Evolutionary conservation across 1,140 invertebrate species (phyloP).

Genomic region (Condylostylus longicornis): DNA sequence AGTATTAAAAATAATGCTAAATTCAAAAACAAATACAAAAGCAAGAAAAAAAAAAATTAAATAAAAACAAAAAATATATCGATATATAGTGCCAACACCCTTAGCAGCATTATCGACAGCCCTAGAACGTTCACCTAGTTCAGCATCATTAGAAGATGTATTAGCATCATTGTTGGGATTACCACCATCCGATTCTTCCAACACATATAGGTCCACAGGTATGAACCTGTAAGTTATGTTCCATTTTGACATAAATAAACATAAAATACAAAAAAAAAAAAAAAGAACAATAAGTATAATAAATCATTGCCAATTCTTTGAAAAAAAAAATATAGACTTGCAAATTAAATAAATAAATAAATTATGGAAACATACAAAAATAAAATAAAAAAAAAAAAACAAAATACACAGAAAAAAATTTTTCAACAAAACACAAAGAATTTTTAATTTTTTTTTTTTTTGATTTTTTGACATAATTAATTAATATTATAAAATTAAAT

Average conservation of each 20-base stretch:
- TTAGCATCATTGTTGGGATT: conserved; percentile 78
- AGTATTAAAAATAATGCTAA: conserved; percentile 1
- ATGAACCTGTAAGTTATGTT: conserved; percentile 53
- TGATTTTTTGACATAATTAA: too few relatives aligned
- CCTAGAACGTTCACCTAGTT: conserved; percentile 46
- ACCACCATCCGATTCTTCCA: too few relatives aligned
- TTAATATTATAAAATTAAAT: too few relatives aligned
- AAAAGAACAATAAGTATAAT: too few relatives aligned
- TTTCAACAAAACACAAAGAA: too few relatives aligned
- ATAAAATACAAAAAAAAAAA: too few relatives aligned
- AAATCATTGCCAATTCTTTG: not conserved
- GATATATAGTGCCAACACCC: conserved; percentile 15
- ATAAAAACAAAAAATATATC: not conserved
- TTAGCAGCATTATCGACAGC: not conserved
- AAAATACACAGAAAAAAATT: too few relatives aligned
- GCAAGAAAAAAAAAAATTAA: conserved; percentile 7
- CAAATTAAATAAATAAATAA: too few relatives aligned
- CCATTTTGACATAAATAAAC: too few relatives aligned
- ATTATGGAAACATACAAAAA: too few relatives aligned
- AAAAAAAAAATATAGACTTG: conserved; percentile 1
- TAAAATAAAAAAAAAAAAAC: too few relatives aligned
- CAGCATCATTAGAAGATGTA: conserved; percentile 82
- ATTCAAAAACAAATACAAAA: conserved; percentile 7
- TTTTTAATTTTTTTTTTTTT: too few relatives aligned
- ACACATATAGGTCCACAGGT: conserved; percentile 30